Base-by-base conservation (phyloP, 2,797 vertebrate genomes). In the Distichodus sexfasciatus region DNA sequence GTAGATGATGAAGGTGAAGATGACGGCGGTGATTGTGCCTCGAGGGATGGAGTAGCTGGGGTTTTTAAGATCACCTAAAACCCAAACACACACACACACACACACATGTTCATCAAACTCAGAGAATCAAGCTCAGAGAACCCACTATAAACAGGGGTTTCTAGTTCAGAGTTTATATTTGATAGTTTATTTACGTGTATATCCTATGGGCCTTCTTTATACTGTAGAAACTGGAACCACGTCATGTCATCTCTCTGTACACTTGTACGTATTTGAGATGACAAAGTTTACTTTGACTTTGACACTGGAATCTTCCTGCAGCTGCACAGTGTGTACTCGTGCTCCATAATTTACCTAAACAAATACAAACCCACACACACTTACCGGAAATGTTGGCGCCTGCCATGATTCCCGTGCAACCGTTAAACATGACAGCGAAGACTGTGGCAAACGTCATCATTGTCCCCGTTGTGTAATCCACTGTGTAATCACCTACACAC, bases 351-450 rank as follows among this genome's bases (percentile, higher is more conserved):
- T 33, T 70, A 36, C n/a, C 69, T 6, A 10, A 14, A 46, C 6
- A 68, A 1, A 17, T 60, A 43, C 8, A 17, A 12, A 21, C n/a
- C n/a, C 23, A 23, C 35, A 43, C 2, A 38, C 41, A 57, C 81
- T 28, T 81, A 96, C 94, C 95, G 47, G 94, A 97, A 90, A 97
- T 97, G 82, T 96, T 96, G 36, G 94, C 95, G 33, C 95, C 95
- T 0, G 95, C 94, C 95, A 97, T 97, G 86, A 97, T 97, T 63
- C 95, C 95, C 0, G 95, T 97, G 85, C 95, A 97, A 72, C 95
- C 95, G 0, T 97, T 97, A 78, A 97, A 97, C 93, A 97, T 96
- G 24, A 96, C 92, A 0, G 95, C 94, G 0, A 97, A 97, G 8
- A 96, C 95, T 0, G 92, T 91, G 77, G 94, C 91, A 69, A 96